phyloP scores from a whole-genome alignment of 2,113 vertebrate species.

The Ploceus nigricollis region DNA sequence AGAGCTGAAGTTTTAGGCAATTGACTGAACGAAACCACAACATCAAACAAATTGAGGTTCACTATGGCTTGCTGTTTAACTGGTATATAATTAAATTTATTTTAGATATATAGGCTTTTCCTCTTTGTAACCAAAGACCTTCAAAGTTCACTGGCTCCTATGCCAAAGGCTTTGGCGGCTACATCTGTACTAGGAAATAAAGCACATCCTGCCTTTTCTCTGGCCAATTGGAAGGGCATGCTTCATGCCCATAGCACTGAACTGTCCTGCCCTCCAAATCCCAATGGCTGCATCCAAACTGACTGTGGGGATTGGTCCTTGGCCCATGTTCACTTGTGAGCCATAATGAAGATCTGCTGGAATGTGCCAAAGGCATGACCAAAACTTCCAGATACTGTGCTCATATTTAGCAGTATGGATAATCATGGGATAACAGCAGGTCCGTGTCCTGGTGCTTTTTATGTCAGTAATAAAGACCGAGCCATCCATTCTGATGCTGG shows the following conservation, averaged over 20 bases:
- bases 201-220: neutral
- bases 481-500: neutral
- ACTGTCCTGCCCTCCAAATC: neutral
- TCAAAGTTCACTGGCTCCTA: neutral
- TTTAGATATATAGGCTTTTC: neutral
- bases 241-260: neutral
- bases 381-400: neutral
- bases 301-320: neutral
- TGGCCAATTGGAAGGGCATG: neutral
- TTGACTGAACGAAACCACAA: neutral
- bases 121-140: neutral
- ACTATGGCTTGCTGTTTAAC: neutral
- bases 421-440: neutral
- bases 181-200: neutral
- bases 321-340: neutral
- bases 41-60: neutral
- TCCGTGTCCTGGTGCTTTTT: neutral
- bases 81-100: neutral
- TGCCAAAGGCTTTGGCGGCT: neutral
- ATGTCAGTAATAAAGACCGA: neutral
- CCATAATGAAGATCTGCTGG: neutral
- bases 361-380: neutral
- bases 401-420: neutral
- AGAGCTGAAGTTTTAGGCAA: neutral
- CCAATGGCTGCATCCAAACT: neutral